Evolutionary conservation across 2,113 vertebrate species (phyloP), one percentile per base, ranked within the genome.

Genomic region (Monopterus albus): DNA sequence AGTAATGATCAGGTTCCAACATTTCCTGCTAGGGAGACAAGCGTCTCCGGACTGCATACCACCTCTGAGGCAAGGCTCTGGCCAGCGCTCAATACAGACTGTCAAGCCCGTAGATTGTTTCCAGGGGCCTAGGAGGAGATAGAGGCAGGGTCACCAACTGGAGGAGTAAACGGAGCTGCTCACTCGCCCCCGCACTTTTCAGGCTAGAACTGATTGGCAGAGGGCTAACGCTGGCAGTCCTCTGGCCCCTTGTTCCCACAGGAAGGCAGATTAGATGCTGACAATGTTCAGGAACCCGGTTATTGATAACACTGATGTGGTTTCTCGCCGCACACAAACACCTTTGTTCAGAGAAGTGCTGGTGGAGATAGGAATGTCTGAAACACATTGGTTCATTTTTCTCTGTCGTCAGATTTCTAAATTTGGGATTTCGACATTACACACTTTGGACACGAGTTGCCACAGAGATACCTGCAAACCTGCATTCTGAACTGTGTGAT

Each of bases 1-100:
- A 89, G 84, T 89, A 81, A 84, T 87, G 91, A 91, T 92, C 88
- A 84, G 83, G 89, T 93, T 93, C 91, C 91, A 91, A 91, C 85
- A 72, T 89, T 92, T 93, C 91, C 91, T 93, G 91, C 84, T 82
- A 89, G 88, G 76, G 86, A 92, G 91, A 92, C 91, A 72, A 89
- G 81, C 60, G 81, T 89, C 88, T 92, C 89, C 72, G 83, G 90
- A 86, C 89, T 85, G 80, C 89, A 90, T 89, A 86, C 87, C 71
- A 59, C 88, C 86, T 87, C 82, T 74, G 60, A 87, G 87, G 85
- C 81, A 74, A 74, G 71, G 77, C 85, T 77, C 81, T 88, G 78
- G 90, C 88, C 87, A 68, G 73, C n/a, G 42, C 79, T 82, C 76
- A 87, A 87, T 79, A 46, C 80, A 84, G 83, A 65, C 87, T 92